Evolutionary conservation across 53 echinoderm and acorn worm genomes (phyloP).

Genomic region (Hippasteria phrygiana): DNA sequence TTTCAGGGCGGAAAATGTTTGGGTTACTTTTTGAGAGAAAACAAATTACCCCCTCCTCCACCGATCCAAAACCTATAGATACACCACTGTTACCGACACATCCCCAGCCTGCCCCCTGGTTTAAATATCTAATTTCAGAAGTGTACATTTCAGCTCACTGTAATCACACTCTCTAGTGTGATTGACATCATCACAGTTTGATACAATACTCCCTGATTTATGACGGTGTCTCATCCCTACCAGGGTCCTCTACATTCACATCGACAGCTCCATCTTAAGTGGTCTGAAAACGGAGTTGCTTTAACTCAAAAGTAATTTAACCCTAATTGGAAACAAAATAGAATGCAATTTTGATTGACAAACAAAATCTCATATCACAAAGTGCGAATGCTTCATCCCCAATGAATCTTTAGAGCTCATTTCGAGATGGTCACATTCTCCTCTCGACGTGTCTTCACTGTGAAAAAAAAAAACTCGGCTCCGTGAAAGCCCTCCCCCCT

Average conservation of each 20-base stretch:
- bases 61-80: too few relatives aligned
- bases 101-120: too few relatives aligned
- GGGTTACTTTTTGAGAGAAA: too few relatives aligned
- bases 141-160: neutral
- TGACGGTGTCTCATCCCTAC: neutral
- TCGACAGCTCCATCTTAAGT: constrained; percentile 25
- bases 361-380: constrained; percentile 54
- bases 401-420: constrained; percentile 31
- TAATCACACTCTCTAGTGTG: neutral
- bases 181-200: neutral
- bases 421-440: constrained; percentile 13
- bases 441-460: neutral
- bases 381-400: constrained; percentile 25
- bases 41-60: too few relatives aligned
- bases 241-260: neutral
- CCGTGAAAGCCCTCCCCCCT: constrained; percentile 1
- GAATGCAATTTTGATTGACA: constrained; percentile 64
- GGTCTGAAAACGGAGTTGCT: constrained; percentile 9
- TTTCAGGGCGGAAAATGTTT: too few relatives aligned
- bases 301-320: constrained; percentile 29
- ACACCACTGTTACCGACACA: too few relatives aligned
- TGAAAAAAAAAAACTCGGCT: neutral
- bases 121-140: too few relatives aligned
- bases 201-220: neutral
- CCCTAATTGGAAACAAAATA: constrained; percentile 65